Evolutionary conservation across 37 sponge, comb jelly and placozoan genomes (phyloP), one percentile per base, ranked within the genome.

Genomic region (Hormiphora californensis): DNA sequence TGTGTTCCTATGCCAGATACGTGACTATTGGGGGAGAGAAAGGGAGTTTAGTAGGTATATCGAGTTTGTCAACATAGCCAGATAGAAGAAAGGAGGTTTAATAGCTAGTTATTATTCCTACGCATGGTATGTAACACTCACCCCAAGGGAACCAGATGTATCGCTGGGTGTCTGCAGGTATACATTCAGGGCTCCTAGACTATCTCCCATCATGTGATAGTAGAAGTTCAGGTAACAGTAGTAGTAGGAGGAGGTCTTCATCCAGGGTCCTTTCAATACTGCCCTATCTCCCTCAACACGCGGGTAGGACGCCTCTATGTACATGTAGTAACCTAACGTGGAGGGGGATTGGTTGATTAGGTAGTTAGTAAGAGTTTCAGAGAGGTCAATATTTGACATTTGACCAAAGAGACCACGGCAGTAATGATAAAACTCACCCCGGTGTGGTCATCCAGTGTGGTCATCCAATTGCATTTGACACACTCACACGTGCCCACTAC

Each of bases 131-230:
- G n/a, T n/a, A n/a, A n/a, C n/a, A 73, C 81, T 73, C 44, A 73
- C 81, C 43, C 81, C 81, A 0, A 73, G 81, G 12, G 19, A 22
- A 30, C 21, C 21, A 19, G 21, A 21, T 21, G 40, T 41, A 36
- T 39, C 81, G 9, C 8, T 36, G 38, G 81, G 41, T 4, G 81
- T 73, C 46, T 86, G 40, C 31, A 73, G 46, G 33, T 54, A 39
- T 54, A 88, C 81, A 22, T 53, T 73, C 33, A 88, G 89, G 23
- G 86, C 36, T 33, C 89, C 89, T 3, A 89, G 23, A 12, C 86
- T 61, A 54, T 22, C 63, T 22, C 89, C 89, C 54, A 78, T 59
- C 89, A 89, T 89, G 86, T 68, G 73, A 51, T 89, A 89, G 63
- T 59, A 89, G 89, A 89, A 89, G 55, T 86, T 57, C 34, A 89